Percentiles rank a stretch among this genome's conserved stretches.
These are phyloP conservation scores for Bostrychus sinensis DNA, from an alignment of 2,113 vertebrate species.

Conservation along the genomic window DNA sequence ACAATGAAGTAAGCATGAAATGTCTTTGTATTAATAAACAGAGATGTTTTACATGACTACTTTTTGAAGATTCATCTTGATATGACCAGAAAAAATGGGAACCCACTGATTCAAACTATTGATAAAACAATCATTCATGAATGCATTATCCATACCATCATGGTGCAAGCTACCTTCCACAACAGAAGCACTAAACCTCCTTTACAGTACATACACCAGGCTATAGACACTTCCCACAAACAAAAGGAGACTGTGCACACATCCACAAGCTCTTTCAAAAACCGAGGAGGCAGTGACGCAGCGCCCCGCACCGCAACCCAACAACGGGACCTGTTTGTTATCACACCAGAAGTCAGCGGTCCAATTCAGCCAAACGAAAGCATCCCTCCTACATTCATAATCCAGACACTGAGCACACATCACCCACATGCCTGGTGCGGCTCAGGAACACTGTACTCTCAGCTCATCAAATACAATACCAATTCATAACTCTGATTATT, in stretches of 20 bases:
- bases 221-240: constrained; percentile 17
- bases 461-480: constrained; percentile 56
- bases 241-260: constrained; percentile 23
- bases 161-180: too few species aligned
- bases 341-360: constrained; percentile 50
- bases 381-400: constrained; percentile 65
- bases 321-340: constrained; percentile 55
- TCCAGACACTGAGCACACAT: constrained; percentile 64
- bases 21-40: too few species aligned
- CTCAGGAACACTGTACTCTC: constrained; percentile 35
- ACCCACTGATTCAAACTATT: too few species aligned
- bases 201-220: constrained; percentile 34
- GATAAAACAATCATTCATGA: too few species aligned
- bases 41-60: too few species aligned
- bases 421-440: constrained; percentile 52
- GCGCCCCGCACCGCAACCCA: constrained; percentile 31
- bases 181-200: too few species aligned
- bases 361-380: constrained; percentile 59
- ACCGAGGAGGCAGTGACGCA: constrained; percentile 18
- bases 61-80: too few species aligned
- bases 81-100: too few species aligned
- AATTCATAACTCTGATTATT: constrained; percentile 60
- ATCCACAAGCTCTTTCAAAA: not conserved
- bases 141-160: too few species aligned
- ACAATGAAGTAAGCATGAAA: too few species aligned